Evolutionary conservation across 1,140 invertebrate genomes (phyloP), one percentile per base, ranked within the genome.

Genomic region (Diorhabda sublineata): DNA sequence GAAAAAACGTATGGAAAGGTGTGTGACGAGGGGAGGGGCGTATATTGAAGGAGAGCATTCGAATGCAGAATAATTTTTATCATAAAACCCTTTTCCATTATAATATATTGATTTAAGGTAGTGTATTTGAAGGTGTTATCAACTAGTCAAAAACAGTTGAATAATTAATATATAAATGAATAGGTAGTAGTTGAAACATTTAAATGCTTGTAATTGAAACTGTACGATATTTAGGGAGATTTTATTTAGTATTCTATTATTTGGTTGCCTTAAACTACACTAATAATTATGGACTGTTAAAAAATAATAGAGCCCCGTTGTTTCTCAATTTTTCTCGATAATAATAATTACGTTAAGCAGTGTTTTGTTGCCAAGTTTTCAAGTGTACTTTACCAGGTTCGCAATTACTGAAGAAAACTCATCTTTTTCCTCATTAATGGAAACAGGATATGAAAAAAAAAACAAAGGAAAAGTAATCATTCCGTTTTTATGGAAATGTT

Each of bases 141-240:
- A 26, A 26, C 26, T 26, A 26, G 26, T 26, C 26, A 26, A 26
- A 26, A 26, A 1, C 26, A 26, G 26, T 26, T 26, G 26, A 26
- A 26, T 26, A 26, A 26, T 26, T 26, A 26, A 26, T 26, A 26
- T 26, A 26, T 26, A 26, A 26, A 26, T 26, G 0, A 26, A 26
- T 26, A 26, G 26, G 26, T 26, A 26, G 26, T 26, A 26, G 26
- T n/a, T 56, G 52, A n/a, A 6, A 11, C 68, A 56, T 68, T 57
- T 61, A 72, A 74, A 74, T 69, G 72, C 56, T 71, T 69, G 71
- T 74, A 74, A 74, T 74, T 74, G 72, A 65, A 72, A 61, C 64
- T 59, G 72, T 47, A 66, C 57, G 67, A 11, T 63, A 64, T 71
- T 61, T 26, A 45, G 64, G 0, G 58, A 69, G 41, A 69, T 26